Evolutionary conservation across 2,113 vertebrate species (phyloP), one percentile per base, ranked within the genome.

Genomic region (Aldabrachelys gigantea): DNA sequence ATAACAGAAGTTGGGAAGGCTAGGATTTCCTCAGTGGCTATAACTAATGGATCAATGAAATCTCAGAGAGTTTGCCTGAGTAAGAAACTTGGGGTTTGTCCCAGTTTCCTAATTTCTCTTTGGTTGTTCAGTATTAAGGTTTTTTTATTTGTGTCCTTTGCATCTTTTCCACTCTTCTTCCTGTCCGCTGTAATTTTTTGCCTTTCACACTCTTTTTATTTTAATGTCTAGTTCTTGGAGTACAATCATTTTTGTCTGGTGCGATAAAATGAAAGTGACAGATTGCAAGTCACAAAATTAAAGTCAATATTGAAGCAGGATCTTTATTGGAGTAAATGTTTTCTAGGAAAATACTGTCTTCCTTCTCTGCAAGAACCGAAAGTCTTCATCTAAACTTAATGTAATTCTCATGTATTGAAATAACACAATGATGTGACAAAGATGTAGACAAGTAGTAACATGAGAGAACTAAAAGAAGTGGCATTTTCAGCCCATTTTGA

Each of bases 361-460:
- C 47, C 56, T 88, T 25, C 0, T 56, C 76, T 92, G 56, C 50
- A 90, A 84, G 83, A 89, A 85, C n/a, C 11, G 27, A 19, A 91
- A 78, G 31, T 85, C 14, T 84, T 92, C 6, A 72, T 90, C 91
- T 94, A 89, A 91, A 78, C 35, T 91, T 92, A 62, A n/a, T 92
- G 19, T 24, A 11, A 52, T 92, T 94, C 49, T 84, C 62, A 57
- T 85, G 35, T 22, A 88, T 89, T 85, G 94, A 84, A 92, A 84
- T 82, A 72, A 92, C n/a, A 88, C 22, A 59, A 8, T 65, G 62
- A 89, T 92, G 75, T 84, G 90, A 84, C 79, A 86, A 13, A 6
- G 44, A 78, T 50, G 41, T 57, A 93, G 83, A 88, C 79, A 87
- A 91, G 85, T 21, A 88, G 81, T 29, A 94, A 89, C 87, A 79